Evolutionary conservation across 1,140 invertebrate genomes (phyloP).

Genomic region (Daktulosphaira vitifoliae): DNA sequence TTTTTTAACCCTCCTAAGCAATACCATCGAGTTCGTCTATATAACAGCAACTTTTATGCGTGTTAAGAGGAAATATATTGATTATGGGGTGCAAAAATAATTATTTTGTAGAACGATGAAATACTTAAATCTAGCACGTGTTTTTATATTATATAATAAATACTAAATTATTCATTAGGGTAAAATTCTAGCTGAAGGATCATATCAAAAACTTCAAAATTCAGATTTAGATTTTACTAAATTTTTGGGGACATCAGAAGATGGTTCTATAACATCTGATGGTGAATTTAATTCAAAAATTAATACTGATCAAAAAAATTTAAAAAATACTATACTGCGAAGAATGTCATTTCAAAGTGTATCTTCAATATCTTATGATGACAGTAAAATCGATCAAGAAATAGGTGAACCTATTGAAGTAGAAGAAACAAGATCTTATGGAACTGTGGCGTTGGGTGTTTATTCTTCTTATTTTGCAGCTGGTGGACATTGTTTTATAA

Average conservation of each 20-base stretch:
- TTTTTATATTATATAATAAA: too few species aligned
- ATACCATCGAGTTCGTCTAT: too few species aligned
- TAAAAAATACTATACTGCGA: conserved; percentile 21
- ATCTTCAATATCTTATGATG: conserved; percentile 37
- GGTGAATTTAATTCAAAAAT: conserved; percentile 37
- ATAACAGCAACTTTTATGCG: too few species aligned
- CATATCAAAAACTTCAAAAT: conserved; percentile 47
- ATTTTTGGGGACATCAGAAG: conserved; percentile 44
- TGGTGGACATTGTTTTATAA: conserved; percentile 53
- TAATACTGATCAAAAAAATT: conserved; percentile 13
- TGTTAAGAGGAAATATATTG: too few species aligned
- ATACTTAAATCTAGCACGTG: too few species aligned
- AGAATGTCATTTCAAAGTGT: conserved; percentile 39
- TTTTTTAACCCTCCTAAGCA: too few species aligned
- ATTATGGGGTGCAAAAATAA: too few species aligned
- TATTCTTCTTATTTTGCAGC: conserved; percentile 61
- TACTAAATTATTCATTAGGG: conserved; percentile 51
- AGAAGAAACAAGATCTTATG: conserved; percentile 39
- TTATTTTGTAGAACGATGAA: too few species aligned
- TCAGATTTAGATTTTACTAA: conserved; percentile 51
- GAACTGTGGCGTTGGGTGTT: conserved; percentile 46
- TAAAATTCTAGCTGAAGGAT: conserved; percentile 49
- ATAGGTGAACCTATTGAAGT: conserved; percentile 34
- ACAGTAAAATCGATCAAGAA: background rate
- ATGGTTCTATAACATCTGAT: conserved; percentile 43